Percentiles rank a stretch among this genome's conserved stretches.
phyloP scores from a whole-genome alignment of 2,797 vertebrate species.

The Oryzias sinensis region DNA sequence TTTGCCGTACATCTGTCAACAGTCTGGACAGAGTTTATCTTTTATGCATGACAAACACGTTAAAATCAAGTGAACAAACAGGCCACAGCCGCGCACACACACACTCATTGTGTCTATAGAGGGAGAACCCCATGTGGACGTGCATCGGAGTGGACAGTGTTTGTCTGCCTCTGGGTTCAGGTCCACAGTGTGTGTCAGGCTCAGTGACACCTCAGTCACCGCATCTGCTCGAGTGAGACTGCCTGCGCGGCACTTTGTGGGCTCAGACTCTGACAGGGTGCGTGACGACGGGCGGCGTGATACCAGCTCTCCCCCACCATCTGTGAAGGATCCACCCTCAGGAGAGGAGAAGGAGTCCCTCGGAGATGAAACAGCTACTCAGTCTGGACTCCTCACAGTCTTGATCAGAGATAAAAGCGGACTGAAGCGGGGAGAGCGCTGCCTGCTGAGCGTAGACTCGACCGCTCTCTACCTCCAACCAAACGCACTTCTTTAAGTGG shows the following conservation, averaged over 20 bases:
- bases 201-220: conserved; percentile 60
- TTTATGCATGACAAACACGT: conserved; percentile 21
- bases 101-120: neutral
- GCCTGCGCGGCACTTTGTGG: conserved; percentile 39
- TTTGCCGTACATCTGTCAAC: neutral
- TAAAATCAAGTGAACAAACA: conserved; percentile 33
- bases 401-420: neutral
- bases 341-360: conserved; percentile 17
- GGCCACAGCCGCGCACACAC: conserved; percentile 10
- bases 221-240: conserved; percentile 31
- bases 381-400: neutral
- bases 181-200: conserved; percentile 45
- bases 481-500: too few species aligned
- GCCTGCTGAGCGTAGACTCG: too few species aligned
- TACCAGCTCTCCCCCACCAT: conserved; percentile 21
- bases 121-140: conserved; percentile 16
- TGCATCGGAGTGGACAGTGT: conserved; percentile 42
- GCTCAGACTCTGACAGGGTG: conserved; percentile 32
- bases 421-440: neutral
- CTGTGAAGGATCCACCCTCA: conserved; percentile 15
- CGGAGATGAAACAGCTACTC: neutral
- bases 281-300: conserved; percentile 12
- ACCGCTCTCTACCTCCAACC: too few species aligned
- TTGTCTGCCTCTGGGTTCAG: conserved; percentile 46
- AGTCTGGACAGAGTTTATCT: conserved; percentile 1